These are phyloP conservation scores for Adoxophyes honmai DNA, from an alignment of 1,140 invertebrate species.

Conservation along the genomic window DNA sequence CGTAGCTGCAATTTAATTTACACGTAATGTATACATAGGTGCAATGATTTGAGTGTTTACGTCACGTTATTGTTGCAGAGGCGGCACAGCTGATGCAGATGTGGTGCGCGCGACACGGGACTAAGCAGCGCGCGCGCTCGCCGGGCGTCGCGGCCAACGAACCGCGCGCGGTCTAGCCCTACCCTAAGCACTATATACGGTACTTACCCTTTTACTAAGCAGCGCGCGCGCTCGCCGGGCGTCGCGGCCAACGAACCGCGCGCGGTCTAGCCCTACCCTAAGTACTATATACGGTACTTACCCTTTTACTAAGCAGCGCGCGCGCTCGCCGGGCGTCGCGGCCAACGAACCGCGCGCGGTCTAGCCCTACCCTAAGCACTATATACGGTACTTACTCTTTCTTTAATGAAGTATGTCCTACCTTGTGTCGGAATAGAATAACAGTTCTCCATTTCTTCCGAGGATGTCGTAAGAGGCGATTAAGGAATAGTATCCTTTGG, in stretches of 20 bases:
- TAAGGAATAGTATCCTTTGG: too few species aligned
- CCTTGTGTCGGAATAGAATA: too few species aligned
- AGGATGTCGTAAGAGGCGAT: too few species aligned
- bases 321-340: conserved; percentile 56
- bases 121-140: conserved; percentile 60
- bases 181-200: too few species aligned
- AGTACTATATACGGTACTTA: too few species aligned
- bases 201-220: conserved; percentile 20
- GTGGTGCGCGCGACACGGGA: conserved; percentile 51
- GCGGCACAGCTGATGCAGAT: conserved; percentile 55
- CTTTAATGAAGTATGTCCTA: too few species aligned
- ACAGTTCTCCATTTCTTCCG: too few species aligned
- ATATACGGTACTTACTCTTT: too few species aligned
- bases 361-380: conserved; percentile 25
- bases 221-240: conserved; percentile 61
- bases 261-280: conserved; percentile 41
- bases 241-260: conserved; percentile 53
- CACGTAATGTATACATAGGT: too few species aligned
- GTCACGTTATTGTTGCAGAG: conserved; percentile 29
- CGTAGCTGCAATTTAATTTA: too few species aligned
- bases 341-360: conserved; percentile 55
- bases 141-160: conserved; percentile 51
- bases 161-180: conserved; percentile 55
- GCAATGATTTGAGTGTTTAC: too few species aligned
- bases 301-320: conserved; percentile 42